Evolutionary conservation across 2,888 invertebrate genomes (phyloP).

Genomic region (Scelioninae gen. 1): DNA sequence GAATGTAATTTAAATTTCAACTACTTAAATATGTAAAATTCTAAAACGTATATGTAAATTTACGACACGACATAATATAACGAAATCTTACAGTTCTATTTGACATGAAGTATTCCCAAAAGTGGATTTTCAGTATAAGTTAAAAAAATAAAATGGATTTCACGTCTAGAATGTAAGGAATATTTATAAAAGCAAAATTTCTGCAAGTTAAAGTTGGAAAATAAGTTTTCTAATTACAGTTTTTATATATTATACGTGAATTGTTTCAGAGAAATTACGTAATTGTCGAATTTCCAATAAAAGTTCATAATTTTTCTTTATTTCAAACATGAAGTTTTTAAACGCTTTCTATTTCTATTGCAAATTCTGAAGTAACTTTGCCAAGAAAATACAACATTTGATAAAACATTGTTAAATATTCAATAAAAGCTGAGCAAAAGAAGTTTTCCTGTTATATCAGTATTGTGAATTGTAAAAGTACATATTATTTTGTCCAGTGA

Average conservation of each 20-base stretch:
- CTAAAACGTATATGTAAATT: slow-evolving; percentile 25
- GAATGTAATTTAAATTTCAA: slow-evolving; percentile 15
- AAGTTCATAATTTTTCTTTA: background rate
- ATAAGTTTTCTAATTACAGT: background rate
- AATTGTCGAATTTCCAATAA: background rate
- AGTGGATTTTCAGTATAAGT: slow-evolving; percentile 5
- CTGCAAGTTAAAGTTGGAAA: background rate
- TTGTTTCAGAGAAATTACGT: background rate
- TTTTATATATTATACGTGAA: background rate
- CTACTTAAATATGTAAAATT: slow-evolving; percentile 19
- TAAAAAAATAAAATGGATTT: background rate
- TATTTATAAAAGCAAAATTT: no score
- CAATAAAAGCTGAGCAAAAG: background rate
- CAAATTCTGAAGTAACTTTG: background rate
- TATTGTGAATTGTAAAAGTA: background rate
- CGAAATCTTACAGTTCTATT: background rate
- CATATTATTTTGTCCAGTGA: background rate
- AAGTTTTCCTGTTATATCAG: background rate
- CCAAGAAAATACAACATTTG: background rate
- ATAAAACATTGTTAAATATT: background rate
- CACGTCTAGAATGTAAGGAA: no score
- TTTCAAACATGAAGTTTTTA: background rate
- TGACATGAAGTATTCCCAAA: background rate
- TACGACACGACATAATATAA: background rate
- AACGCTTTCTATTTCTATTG: background rate